Evolutionary conservation across 2,113 vertebrate species (phyloP), one percentile per base, ranked within the genome.

Genomic region (Lutjanus erythropterus): DNA sequence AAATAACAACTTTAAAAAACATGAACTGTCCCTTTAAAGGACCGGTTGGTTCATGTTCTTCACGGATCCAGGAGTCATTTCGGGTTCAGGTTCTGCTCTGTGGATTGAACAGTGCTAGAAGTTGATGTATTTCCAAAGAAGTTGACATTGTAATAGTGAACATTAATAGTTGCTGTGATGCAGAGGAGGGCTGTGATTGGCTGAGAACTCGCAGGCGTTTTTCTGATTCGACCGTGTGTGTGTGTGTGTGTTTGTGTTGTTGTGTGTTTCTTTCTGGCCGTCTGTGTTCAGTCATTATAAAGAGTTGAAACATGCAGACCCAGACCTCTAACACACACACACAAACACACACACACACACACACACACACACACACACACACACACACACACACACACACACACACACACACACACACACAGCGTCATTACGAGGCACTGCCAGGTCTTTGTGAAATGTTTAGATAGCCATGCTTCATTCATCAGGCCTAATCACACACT

Each of bases 401-500:
- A 68, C 64, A 60, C 71, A 62, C 47, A 61, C 79, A 55, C 65
- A 37, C 42, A 65, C 35, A 69, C 66, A 27, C 50, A 25, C 18
- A 2, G 42, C 33, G 12, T 69, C 35, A 70, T 84, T 62, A 69
- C 61, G 35, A 78, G 25, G 75, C 60, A 53, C 29, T 74, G 64
- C 70, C 70, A 70, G 44, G 66, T 60, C 77, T 67, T 71, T 85
- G 78, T 78, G 64, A 59, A 81, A 78, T 74, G 64, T 78, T 74
- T 78, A 70, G 42, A 82, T 66, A 69, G 61, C 64, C 75, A 59
- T 73, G 64, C 64, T 75, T 78, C 73, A 85, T 85, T 85, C 77
- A 85, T 85, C 78, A 85, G 46, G 19, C 25, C 61, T 80, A 81
- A 86, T 82, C 68, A 50, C 75, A 81, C 81, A 84, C 77, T 62